phyloP scores from a whole-genome alignment of 2,888 invertebrate genomes.

The Pasiphila rectangulata region DNA sequence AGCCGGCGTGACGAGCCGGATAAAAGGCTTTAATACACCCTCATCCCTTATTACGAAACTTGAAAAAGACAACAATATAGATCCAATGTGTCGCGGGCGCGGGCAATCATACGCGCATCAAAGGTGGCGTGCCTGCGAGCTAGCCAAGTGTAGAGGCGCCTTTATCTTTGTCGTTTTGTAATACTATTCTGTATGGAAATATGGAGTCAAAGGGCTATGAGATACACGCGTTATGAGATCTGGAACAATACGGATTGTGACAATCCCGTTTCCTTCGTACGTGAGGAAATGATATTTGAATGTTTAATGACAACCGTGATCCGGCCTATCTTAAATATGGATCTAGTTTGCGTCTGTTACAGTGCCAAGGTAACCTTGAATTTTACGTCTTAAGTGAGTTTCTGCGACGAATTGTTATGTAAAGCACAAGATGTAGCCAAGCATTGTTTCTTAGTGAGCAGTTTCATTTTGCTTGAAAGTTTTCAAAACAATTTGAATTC shows the following conservation, averaged over 20 bases:
- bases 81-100: slow-evolving; percentile 80
- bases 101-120: slow-evolving; percentile 80
- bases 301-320: slow-evolving; percentile 69
- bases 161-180: slow-evolving; percentile 66
- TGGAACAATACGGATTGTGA: slow-evolving; percentile 76
- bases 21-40: slow-evolving; percentile 82
- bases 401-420: slow-evolving; percentile 17
- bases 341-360: slow-evolving; percentile 33
- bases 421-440: slow-evolving; percentile 12
- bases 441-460: slow-evolving; percentile 2
- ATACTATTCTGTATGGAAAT: slow-evolving; percentile 61
- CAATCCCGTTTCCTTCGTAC: slow-evolving; percentile 75
- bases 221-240: slow-evolving; percentile 77
- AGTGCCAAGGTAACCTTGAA: slow-evolving; percentile 29
- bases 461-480: neutral
- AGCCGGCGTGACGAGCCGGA: slow-evolving; percentile 79
- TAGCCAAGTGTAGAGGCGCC: slow-evolving; percentile 74
- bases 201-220: slow-evolving; percentile 74
- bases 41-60: slow-evolving; percentile 82
- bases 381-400: slow-evolving; percentile 10
- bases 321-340: slow-evolving; percentile 52
- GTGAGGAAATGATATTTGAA: slow-evolving; percentile 74
- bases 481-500: neutral
- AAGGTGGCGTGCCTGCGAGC: slow-evolving; percentile 71
- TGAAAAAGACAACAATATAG: slow-evolving; percentile 82